Evolutionary conservation across 1,140 invertebrate species (phyloP).

Genomic region (Globodera ellingtonae): DNA sequence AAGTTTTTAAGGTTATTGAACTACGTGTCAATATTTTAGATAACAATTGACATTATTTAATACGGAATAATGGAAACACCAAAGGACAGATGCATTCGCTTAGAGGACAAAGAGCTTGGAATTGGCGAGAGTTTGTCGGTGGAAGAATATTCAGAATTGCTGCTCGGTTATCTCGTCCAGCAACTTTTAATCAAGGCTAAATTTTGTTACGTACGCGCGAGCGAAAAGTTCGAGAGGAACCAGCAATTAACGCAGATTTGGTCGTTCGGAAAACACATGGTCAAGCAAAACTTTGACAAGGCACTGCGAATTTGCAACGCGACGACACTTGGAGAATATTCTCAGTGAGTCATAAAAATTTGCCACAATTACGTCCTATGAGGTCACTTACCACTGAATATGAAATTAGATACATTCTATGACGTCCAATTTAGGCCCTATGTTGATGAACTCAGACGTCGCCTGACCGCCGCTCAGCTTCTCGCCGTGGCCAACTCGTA

Average conservation of each 20-base stretch:
- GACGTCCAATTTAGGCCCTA: constrained; percentile 8
- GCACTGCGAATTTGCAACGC: constrained; percentile 9
- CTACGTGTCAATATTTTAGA: too few relatives aligned
- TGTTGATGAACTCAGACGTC: constrained; percentile 13
- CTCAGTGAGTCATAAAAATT: neutral
- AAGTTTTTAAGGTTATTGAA: too few relatives aligned
- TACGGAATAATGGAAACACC: neutral
- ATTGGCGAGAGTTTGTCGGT: constrained; percentile 2
- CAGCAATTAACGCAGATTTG: constrained; percentile 21
- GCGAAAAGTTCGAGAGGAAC: constrained; percentile 4
- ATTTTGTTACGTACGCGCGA: constrained; percentile 27
- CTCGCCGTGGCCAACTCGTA: neutral
- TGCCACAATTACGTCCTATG: too few relatives aligned
- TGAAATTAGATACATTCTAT: too few relatives aligned
- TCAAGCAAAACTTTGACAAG: neutral
- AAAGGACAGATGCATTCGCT: neutral
- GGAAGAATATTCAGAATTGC: constrained; percentile 10
- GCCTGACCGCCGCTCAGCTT: constrained; percentile 13
- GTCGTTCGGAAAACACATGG: constrained; percentile 3
- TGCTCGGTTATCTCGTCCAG: constrained; percentile 14
- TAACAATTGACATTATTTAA: too few relatives aligned
- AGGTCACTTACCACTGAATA: too few relatives aligned
- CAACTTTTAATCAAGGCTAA: constrained; percentile 16
- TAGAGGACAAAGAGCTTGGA: constrained; percentile 5
- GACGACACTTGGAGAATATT: neutral